These are phyloP conservation scores for Lasioglossum villosulum DNA, from an alignment of 2,888 invertebrate species.

Conservation along the genomic window DNA sequence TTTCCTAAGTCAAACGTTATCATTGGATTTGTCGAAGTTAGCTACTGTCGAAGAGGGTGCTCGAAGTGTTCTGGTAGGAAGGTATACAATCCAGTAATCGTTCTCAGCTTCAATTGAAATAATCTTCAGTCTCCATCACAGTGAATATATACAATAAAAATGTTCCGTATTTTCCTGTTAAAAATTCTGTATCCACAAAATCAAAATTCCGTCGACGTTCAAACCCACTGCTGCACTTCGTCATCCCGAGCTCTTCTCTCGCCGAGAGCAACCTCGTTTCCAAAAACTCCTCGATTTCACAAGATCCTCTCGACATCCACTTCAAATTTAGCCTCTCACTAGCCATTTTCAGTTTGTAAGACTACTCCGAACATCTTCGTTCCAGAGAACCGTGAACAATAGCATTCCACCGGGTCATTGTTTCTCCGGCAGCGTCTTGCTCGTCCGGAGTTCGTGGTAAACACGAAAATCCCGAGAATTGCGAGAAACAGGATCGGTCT, in stretches of 20 bases:
- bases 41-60: not conserved
- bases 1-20: not conserved
- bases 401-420: not conserved
- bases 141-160: not conserved
- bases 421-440: constrained; percentile 4
- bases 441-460: not conserved
- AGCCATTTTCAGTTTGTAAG: constrained; percentile 3
- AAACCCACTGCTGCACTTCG: not conserved
- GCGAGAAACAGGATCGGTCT: constrained; percentile 48
- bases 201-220: not conserved
- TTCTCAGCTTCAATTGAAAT: not conserved
- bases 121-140: not conserved
- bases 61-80: not conserved
- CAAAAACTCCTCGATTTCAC: not conserved
- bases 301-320: not conserved
- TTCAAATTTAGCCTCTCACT: not conserved
- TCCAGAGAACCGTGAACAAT: constrained; percentile 13
- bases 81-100: no score
- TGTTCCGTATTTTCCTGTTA: not conserved
- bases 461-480: constrained; percentile 30
- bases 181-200: not conserved
- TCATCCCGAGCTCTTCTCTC: not conserved
- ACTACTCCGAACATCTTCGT: not conserved
- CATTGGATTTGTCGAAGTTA: not conserved
- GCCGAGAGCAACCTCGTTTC: not conserved